Percentiles rank a stretch among this genome's conserved stretches.
phyloP scores from a whole-genome alignment of 2,797 vertebrate species.

The Neostethus bicornis region DNA sequence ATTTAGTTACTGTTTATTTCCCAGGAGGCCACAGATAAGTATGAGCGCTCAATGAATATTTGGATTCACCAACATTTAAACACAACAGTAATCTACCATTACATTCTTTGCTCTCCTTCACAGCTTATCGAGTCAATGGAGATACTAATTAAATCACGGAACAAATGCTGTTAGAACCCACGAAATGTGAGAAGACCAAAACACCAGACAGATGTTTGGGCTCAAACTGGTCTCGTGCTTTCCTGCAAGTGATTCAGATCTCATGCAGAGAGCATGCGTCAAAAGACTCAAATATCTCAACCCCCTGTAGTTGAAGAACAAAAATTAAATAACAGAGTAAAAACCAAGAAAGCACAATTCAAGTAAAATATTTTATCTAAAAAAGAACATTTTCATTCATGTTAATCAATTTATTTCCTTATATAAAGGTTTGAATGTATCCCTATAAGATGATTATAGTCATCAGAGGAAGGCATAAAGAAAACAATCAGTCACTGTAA shows the following conservation, averaged over 20 bases:
- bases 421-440: constrained; percentile 27
- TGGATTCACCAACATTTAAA: constrained; percentile 48
- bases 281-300: constrained; percentile 71
- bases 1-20: constrained; percentile 71
- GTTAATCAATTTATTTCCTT: neutral
- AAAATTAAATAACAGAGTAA: constrained; percentile 57
- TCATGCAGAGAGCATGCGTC: constrained; percentile 72
- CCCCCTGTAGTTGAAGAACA: constrained; percentile 56
- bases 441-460: constrained; percentile 30
- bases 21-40: constrained; percentile 62
- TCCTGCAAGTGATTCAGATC: constrained; percentile 60
- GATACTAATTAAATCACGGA: constrained; percentile 39
- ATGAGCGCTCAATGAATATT: constrained; percentile 50
- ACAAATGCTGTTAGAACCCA: constrained; percentile 25
- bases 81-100: constrained; percentile 27
- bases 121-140: constrained; percentile 25
- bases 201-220: constrained; percentile 72
- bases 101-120: constrained; percentile 13
- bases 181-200: constrained; percentile 41
- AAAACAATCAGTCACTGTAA: constrained; percentile 46
- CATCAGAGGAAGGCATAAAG: constrained; percentile 13
- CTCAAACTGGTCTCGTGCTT: constrained; percentile 52
- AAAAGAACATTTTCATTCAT: constrained; percentile 17
- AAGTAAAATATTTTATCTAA: constrained; percentile 40
- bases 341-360: constrained; percentile 31